A percentile compares a stretch with the other conserved stretches of the same genome.
phyloP scores from a whole-genome alignment of 2,113 vertebrate species.

The Colius striatus region DNA sequence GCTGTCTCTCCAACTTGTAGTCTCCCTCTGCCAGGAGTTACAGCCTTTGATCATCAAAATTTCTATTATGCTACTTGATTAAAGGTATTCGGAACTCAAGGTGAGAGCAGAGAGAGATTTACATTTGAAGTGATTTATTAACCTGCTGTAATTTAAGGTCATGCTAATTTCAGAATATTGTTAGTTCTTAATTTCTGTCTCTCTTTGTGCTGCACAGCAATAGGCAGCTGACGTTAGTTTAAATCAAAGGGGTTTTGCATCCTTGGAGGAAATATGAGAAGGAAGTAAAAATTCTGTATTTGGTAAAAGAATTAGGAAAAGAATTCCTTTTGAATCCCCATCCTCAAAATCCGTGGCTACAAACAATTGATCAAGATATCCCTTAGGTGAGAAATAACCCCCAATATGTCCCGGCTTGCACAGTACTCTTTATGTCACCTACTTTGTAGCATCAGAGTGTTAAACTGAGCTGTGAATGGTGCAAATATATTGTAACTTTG shows the following conservation, averaged over 20 bases:
- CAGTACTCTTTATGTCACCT: neutral
- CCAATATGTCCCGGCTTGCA: rapidly evolving
- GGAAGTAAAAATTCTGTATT: neutral
- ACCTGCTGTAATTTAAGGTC: slow-evolving; percentile 48
- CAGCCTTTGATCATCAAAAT: slow-evolving; percentile 39
- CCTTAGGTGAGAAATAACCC: neutral
- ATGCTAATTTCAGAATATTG: slow-evolving; percentile 17
- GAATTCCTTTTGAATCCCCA: neutral
- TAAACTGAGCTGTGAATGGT: neutral
- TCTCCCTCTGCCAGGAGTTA: slow-evolving; percentile 2
- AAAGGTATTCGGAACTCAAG: slow-evolving; percentile 55
- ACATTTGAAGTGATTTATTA: slow-evolving; percentile 66
- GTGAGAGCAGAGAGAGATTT: slow-evolving; percentile 44
- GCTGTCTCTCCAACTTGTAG: slow-evolving; percentile 22
- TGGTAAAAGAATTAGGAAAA: neutral
- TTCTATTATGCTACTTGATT: slow-evolving; percentile 44
- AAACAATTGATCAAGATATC: neutral
- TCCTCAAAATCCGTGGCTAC: neutral
- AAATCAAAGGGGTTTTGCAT: slow-evolving; percentile 21
- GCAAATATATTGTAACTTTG: neutral
- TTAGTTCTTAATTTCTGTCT: slow-evolving; percentile 22
- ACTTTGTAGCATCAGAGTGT: neutral
- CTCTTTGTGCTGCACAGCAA: neutral
- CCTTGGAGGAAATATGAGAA: slow-evolving; percentile 15
- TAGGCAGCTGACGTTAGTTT: neutral